phyloP scores from a whole-genome alignment of 2,888 invertebrate species.

The Hetaerina titia region DNA sequence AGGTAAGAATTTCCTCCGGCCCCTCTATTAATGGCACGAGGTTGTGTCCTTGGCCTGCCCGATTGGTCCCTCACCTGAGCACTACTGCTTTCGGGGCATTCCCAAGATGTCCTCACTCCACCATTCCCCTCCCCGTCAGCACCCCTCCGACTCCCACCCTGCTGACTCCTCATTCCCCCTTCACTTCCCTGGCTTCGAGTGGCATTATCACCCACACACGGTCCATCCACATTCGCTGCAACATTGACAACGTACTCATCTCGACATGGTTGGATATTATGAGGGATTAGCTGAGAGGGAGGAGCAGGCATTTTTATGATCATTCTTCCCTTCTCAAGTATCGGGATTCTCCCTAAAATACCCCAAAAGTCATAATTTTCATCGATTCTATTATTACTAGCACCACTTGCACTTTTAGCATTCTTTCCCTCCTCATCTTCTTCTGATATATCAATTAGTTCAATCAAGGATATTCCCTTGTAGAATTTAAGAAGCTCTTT shows the following conservation, averaged over 20 bases:
- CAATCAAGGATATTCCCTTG: conserved; percentile 55
- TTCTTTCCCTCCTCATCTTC: conserved; percentile 41
- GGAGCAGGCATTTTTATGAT: conserved; percentile 12
- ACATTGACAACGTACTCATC: conserved; percentile 40
- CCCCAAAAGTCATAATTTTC: conserved; percentile 50
- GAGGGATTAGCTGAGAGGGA: conserved; percentile 46
- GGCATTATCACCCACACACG: neutral
- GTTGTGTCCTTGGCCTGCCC: neutral
- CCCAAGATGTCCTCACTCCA: neutral
- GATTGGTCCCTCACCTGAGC: neutral
- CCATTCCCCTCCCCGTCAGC: neutral
- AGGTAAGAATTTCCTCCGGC: neutral
- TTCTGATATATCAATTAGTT: conserved; percentile 55
- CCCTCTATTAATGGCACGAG: neutral
- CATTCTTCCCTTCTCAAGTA: neutral
- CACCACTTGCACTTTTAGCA: neutral
- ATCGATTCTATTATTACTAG: neutral
- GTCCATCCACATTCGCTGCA: neutral
- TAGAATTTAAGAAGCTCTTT: conserved; percentile 18
- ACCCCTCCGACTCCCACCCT: neutral
- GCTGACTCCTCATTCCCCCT: neutral
- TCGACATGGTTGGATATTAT: neutral
- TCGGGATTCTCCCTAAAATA: conserved; percentile 47
- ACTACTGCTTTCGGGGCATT: neutral
- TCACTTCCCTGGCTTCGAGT: neutral